Evolutionary conservation across 2,113 vertebrate species (phyloP).

Genomic region (Cariama cristata): DNA sequence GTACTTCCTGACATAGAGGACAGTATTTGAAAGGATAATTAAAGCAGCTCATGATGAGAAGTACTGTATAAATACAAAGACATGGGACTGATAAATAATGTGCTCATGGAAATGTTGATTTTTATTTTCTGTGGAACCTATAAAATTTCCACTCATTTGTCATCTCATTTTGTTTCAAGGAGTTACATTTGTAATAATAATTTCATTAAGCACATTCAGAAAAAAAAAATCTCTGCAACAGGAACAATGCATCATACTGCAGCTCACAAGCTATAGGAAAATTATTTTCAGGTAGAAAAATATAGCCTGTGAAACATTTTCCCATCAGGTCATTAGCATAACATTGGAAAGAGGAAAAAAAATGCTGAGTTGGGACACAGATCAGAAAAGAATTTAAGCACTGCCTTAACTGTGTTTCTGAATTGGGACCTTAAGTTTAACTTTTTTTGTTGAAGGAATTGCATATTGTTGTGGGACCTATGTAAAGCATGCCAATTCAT

Average conservation of each 20-base stretch:
- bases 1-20: not conserved
- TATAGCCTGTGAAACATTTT: not conserved
- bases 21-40: not conserved
- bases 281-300: not conserved
- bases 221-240: not conserved
- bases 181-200: not conserved
- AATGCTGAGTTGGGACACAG: not conserved
- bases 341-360: not conserved
- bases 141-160: not conserved
- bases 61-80: not conserved
- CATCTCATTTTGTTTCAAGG: not conserved
- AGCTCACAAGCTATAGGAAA: not conserved
- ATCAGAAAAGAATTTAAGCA: not conserved
- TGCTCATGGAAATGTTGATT: not conserved
- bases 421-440: not conserved
- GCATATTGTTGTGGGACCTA: not conserved
- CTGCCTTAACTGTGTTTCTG: not conserved
- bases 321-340: not conserved
- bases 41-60: not conserved
- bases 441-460: not conserved
- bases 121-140: not conserved
- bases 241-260: not conserved
- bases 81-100: not conserved
- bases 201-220: not conserved
- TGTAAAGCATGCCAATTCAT: not conserved